These are phyloP conservation scores for Heliconius aoede DNA, from an alignment of 2,888 invertebrate species.

Conservation along the genomic window DNA sequence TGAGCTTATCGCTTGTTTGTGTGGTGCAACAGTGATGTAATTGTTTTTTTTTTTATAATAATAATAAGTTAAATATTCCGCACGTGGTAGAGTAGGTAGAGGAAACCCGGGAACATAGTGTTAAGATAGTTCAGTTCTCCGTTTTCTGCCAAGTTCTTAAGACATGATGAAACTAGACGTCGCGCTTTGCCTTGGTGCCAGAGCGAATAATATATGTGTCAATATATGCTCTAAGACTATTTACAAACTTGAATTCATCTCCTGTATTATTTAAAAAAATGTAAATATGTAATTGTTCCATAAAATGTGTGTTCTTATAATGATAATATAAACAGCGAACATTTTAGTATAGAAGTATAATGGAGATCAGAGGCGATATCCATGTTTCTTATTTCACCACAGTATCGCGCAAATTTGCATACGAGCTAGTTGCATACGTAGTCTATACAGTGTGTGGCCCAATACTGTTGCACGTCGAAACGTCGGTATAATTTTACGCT, in stretches of 20 bases:
- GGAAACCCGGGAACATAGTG: no score
- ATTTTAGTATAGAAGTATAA: conserved; percentile 26
- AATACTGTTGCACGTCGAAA: conserved; percentile 62
- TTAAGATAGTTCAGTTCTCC: neutral
- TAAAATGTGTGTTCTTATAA: neutral
- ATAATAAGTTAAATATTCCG: no score
- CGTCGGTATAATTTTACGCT: conserved; percentile 68
- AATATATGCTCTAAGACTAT: no score
- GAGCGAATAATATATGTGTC: no score
- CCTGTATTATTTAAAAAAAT: no score
- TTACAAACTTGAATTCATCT: no score
- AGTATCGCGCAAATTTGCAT: conserved; percentile 67
- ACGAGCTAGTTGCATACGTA: conserved; percentile 43
- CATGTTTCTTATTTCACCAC: conserved; percentile 50
- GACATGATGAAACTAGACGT: neutral
- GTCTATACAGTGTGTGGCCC: conserved; percentile 52
- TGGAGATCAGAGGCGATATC: neutral
- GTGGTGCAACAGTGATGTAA: neutral
- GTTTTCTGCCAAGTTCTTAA: neutral
- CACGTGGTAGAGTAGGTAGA: no score
- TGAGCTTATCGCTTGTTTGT: neutral
- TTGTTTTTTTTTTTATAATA: neutral
- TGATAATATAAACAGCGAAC: neutral
- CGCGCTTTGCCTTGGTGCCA: no score
- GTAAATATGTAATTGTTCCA: no score